These are phyloP conservation scores for Crossaster papposus DNA, from an alignment of 53 echinoderm and acorn worm species.

Conservation along the genomic window DNA sequence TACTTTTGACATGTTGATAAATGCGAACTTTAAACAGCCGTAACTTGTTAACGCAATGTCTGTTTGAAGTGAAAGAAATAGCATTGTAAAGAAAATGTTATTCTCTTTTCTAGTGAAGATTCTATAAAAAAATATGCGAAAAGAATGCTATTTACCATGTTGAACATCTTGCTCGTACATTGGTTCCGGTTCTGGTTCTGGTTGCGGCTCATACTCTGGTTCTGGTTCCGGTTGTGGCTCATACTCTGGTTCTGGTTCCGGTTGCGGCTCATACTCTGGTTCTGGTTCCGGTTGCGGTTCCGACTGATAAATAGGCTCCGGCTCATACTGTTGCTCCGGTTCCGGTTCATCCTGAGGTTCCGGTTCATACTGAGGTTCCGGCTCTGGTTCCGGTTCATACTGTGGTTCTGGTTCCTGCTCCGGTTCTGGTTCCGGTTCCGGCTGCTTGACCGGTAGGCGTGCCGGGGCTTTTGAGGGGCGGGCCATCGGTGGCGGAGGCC, in stretches of 20 bases:
- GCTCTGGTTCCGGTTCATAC: slow-evolving; percentile 42
- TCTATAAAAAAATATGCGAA: not conserved
- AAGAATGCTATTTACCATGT: slow-evolving; percentile 1
- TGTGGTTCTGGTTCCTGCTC: slow-evolving; percentile 45
- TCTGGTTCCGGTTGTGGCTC: slow-evolving; percentile 65
- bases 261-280: slow-evolving; percentile 63
- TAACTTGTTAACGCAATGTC: too few relatives aligned
- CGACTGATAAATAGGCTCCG: slow-evolving; percentile 19
- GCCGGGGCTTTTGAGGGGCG: slow-evolving; percentile 38
- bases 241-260: slow-evolving; percentile 56
- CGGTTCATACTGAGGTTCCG: slow-evolving; percentile 31
- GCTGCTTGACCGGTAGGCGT: slow-evolving; percentile 39
- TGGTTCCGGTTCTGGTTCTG: slow-evolving; percentile 66
- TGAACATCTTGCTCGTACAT: slow-evolving; percentile 45
- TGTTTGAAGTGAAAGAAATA: too few relatives aligned
- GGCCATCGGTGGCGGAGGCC: slow-evolving; percentile 42
- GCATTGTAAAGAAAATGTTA: too few relatives aligned
- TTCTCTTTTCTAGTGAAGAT: too few relatives aligned
- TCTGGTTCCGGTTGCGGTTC: slow-evolving; percentile 47
- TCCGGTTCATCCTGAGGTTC: slow-evolving; percentile 22
- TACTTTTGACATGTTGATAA: too few relatives aligned
- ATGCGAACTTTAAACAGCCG: too few relatives aligned
- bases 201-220: slow-evolving; percentile 19
- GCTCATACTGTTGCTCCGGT: slow-evolving; percentile 4
- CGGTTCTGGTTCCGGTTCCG: slow-evolving; percentile 9